A percentile compares a stretch with the other conserved stretches of the same genome.
Evolutionary conservation across 2,113 vertebrate species (phyloP).

Genomic region (Lycaon pictus): DNA sequence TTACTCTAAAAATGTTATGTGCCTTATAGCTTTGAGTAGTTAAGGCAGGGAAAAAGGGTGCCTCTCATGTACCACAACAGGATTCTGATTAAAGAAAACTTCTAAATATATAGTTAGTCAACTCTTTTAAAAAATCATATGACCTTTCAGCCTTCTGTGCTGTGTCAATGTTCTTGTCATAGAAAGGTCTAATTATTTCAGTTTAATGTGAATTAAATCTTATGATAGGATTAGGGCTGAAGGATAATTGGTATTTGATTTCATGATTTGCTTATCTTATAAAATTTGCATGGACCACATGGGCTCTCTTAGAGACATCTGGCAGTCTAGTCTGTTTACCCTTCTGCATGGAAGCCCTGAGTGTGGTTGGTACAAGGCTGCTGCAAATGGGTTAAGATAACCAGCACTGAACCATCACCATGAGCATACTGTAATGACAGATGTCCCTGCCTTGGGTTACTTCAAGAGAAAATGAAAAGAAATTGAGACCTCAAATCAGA

Average conservation of each 20-base stretch:
- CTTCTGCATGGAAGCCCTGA: background rate
- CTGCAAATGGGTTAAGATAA: background rate
- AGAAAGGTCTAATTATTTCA: slow-evolving; percentile 58
- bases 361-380: background rate
- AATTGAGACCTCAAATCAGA: slow-evolving; percentile 36
- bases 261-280: slow-evolving; percentile 47
- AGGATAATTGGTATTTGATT: slow-evolving; percentile 57
- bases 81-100: slow-evolving; percentile 24
- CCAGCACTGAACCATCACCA: background rate
- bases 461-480: slow-evolving; percentile 7
- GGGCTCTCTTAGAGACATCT: slow-evolving; percentile 43
- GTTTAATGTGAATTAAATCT: slow-evolving; percentile 62
- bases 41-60: background rate
- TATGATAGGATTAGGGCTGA: slow-evolving; percentile 51
- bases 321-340: background rate
- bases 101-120: slow-evolving; percentile 33
- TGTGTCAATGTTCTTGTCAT: background rate
- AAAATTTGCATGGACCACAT: slow-evolving; percentile 19
- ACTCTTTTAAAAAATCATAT: background rate
- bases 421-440: background rate
- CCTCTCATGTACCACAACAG: background rate
- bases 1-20: slow-evolving; percentile 12
- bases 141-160: slow-evolving; percentile 28
- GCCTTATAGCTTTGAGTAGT: slow-evolving; percentile 26
- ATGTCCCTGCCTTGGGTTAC: background rate